Evolutionary conservation across 1,140 invertebrate genomes (phyloP).

Genomic region (Hylaeus anthracinus): DNA sequence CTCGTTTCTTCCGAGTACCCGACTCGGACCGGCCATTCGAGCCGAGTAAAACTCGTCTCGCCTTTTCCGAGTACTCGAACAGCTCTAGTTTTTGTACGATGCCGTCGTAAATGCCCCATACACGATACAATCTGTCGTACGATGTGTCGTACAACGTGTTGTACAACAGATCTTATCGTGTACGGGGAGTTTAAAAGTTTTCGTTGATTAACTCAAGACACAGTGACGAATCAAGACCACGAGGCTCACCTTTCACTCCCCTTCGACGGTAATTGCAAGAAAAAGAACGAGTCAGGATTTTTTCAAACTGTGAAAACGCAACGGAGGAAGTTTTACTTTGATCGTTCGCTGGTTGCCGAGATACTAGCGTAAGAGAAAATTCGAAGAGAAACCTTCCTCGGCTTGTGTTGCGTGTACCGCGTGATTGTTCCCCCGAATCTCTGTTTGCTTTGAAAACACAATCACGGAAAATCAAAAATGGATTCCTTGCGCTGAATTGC

Average conservation of each 20-base stretch:
- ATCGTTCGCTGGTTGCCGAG: background rate
- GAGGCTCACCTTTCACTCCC: background rate
- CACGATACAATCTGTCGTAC: too few species aligned
- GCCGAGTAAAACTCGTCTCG: too few species aligned
- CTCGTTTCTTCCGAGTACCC: too few species aligned
- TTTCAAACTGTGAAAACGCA: too few species aligned
- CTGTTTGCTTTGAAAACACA: conserved; percentile 13
- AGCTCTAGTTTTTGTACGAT: too few species aligned
- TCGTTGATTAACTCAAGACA: background rate
- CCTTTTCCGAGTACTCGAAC: too few species aligned
- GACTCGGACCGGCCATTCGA: too few species aligned
- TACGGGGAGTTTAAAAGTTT: background rate
- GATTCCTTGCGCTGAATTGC: background rate
- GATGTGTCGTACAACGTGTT: too few species aligned
- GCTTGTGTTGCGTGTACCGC: too few species aligned
- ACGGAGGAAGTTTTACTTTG: background rate
- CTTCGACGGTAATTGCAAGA: background rate
- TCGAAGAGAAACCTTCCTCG: conserved; percentile 28
- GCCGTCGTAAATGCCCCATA: too few species aligned
- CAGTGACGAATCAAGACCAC: background rate
- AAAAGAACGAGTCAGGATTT: background rate
- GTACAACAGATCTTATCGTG: background rate
- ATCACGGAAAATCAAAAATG: conserved; percentile 7
- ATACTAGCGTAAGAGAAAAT: background rate
- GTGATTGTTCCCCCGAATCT: conserved; percentile 12